Evolutionary conservation across 2,888 invertebrate genomes (phyloP).

Genomic region (Noctua janthe): DNA sequence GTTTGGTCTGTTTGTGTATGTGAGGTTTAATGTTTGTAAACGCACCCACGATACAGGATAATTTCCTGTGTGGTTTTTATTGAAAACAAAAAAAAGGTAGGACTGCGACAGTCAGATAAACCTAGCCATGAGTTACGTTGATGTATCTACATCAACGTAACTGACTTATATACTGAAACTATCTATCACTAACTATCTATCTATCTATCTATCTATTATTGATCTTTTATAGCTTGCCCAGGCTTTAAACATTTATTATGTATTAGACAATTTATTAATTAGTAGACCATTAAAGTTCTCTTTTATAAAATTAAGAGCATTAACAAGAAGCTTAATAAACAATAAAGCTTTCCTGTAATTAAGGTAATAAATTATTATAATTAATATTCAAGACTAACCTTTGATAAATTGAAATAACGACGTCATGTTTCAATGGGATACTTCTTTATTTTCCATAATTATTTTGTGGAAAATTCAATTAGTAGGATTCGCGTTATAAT

Average conservation of each 20-base stretch:
- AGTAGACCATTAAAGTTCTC: background rate
- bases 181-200: no score
- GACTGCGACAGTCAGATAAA: background rate
- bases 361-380: background rate
- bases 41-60: no score
- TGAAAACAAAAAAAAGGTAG: no score
- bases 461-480: background rate
- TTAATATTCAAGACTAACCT: background rate
- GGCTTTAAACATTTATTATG: background rate
- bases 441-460: background rate
- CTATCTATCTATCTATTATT: no score
- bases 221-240: background rate
- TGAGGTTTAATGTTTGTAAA: no score
- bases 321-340: slow-evolving; percentile 9
- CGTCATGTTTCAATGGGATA: background rate
- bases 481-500: background rate
- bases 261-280: background rate
- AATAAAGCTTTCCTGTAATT: background rate
- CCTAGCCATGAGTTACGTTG: no score
- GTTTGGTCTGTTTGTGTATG: no score
- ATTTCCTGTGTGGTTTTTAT: no score
- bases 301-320: background rate
- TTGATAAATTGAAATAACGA: background rate
- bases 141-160: background rate
- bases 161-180: background rate